phyloP scores from a whole-genome alignment of 2,113 vertebrate species.

The Oreochromis aureus region DNA sequence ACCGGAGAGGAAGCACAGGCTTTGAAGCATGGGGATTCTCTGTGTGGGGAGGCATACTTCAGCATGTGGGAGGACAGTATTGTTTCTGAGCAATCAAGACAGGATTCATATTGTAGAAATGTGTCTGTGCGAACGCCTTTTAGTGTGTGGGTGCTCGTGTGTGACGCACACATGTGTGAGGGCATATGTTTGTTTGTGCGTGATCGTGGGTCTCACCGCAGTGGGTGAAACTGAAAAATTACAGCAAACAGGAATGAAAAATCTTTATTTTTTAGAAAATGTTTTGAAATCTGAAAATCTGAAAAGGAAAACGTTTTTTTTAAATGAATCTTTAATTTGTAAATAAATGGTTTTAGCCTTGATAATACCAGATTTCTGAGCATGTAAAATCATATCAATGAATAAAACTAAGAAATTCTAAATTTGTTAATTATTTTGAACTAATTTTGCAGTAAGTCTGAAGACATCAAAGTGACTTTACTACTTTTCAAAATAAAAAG shows the following conservation, averaged over 20 bases:
- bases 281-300: neutral
- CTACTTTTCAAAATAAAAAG: neutral
- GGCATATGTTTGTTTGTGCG: neutral
- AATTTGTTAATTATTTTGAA: neutral
- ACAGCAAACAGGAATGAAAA: neutral
- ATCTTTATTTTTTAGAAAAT: neutral
- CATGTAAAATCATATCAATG: neutral
- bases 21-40: conserved; percentile 41
- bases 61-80: conserved; percentile 36
- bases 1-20: conserved; percentile 30
- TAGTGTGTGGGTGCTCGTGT: neutral
- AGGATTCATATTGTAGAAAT: neutral
- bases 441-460: neutral
- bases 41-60: conserved; percentile 29
- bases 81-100: conserved; percentile 1
- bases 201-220: neutral
- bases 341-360: neutral
- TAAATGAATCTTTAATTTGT: neutral
- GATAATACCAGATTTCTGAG: neutral
- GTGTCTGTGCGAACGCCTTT: neutral
- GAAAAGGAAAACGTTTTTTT: neutral
- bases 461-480: neutral
- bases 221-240: neutral
- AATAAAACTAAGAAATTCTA: neutral
- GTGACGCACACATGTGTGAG: neutral